These are phyloP conservation scores for Crocodylus rhombifer DNA, from an alignment of 2,797 vertebrate genomes.

Conservation along the genomic window DNA sequence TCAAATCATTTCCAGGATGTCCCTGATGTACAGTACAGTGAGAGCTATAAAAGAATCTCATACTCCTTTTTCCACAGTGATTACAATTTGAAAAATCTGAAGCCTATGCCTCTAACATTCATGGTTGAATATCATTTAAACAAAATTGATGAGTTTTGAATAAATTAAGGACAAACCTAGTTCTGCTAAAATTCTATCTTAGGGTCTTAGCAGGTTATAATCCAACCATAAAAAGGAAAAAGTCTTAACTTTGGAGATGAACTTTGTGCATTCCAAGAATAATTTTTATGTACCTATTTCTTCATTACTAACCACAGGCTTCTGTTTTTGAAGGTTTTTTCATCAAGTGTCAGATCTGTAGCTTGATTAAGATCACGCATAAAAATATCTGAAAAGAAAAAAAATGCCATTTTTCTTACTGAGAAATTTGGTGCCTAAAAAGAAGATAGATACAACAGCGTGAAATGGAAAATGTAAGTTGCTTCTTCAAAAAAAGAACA, in stretches of 20 bases:
- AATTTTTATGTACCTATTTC: not conserved
- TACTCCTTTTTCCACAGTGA: conserved; percentile 40
- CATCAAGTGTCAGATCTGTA: not conserved
- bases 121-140: conserved; percentile 57
- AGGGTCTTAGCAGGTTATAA: conserved; percentile 4
- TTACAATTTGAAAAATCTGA: conserved; percentile 59
- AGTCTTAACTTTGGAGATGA: conserved; percentile 31
- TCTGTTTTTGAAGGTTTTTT: not conserved
- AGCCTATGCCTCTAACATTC: conserved; percentile 49
- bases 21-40: conserved; percentile 23
- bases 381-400: not conserved
- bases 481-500: not conserved
- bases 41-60: conserved; percentile 29
- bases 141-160: conserved; percentile 61
- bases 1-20: conserved; percentile 22
- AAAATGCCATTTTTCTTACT: not conserved
- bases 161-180: conserved; percentile 55
- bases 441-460: not conserved
- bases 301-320: not conserved
- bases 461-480: conserved; percentile 1
- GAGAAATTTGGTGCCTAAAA: conserved; percentile 18
- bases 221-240: conserved; percentile 33
- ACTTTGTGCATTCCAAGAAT: not conserved
- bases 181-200: conserved; percentile 15
- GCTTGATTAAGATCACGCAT: not conserved